phyloP scores from a whole-genome alignment of 2,113 vertebrate species.

The Bubo bubo region DNA sequence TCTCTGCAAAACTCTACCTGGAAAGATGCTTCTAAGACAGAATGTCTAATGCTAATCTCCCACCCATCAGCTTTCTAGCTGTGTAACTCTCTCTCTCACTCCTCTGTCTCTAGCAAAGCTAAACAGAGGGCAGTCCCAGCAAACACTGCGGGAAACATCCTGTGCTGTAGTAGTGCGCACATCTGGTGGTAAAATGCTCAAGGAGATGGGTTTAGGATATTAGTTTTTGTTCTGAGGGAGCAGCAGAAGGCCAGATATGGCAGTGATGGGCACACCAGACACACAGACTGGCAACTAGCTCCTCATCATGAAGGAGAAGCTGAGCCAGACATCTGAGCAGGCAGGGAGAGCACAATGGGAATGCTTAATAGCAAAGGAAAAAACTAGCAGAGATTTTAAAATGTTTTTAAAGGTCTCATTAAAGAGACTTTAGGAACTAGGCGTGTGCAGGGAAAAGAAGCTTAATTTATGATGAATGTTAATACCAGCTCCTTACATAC shows the following conservation, averaged over 20 bases:
- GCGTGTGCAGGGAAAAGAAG: not conserved
- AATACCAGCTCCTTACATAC: slow-evolving; percentile 15
- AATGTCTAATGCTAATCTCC: not conserved
- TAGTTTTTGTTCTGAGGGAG: not conserved
- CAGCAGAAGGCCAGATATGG: not conserved
- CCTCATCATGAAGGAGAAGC: not conserved
- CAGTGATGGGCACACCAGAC: not conserved
- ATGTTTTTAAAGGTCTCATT: slow-evolving; percentile 33
- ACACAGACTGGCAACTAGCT: not conserved
- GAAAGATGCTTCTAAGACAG: not conserved
- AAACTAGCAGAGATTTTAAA: not conserved
- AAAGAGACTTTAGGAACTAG: slow-evolving; percentile 27
- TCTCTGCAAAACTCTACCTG: not conserved
- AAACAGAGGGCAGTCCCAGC: not conserved
- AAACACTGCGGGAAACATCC: not conserved
- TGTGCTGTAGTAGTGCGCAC: not conserved
- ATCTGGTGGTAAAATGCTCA: not conserved
- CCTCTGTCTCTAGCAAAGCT: not conserved
- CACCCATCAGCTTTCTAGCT: not conserved
- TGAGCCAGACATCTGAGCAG: not conserved
- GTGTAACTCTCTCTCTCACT: not conserved
- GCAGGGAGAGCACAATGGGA: not conserved
- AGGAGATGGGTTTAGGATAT: not conserved
- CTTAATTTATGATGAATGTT: slow-evolving; percentile 53
- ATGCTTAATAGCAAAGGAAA: not conserved